Conservation (phyloP, 2,888 invertebrate genomes). For the Neocrepidodera transversa region DNA sequence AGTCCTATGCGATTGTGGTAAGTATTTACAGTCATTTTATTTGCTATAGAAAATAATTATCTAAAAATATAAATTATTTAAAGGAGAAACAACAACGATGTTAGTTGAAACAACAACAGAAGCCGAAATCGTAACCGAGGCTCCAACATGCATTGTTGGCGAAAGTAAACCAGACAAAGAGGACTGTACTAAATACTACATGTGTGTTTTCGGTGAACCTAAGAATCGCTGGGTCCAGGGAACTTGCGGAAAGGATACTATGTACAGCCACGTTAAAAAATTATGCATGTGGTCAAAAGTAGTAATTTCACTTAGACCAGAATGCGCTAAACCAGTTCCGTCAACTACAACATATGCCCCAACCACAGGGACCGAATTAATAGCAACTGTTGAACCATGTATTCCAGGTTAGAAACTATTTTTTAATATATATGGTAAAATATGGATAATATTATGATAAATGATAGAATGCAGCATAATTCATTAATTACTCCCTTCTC, state of each 20-base stretch:
- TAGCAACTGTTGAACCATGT: slow-evolving; percentile 3
- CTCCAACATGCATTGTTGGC: slow-evolving; percentile 2
- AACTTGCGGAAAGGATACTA: slow-evolving; percentile 69
- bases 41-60: background rate
- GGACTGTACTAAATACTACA: slow-evolving; percentile 75
- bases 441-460: too few relatives aligned
- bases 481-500: too few relatives aligned
- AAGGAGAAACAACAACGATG: slow-evolving; percentile 11
- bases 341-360: slow-evolving; percentile 2
- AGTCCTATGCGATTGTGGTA: slow-evolving; percentile 72
- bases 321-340: background rate
- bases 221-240: slow-evolving; percentile 64
- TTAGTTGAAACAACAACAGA: background rate
- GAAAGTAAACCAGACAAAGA: slow-evolving; percentile 66
- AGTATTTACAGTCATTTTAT: too few relatives aligned
- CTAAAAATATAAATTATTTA: too few relatives aligned
- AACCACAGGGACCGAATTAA: background rate
- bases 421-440: too few relatives aligned
- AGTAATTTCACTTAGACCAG: slow-evolving; percentile 58
- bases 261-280: slow-evolving; percentile 71
- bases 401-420: background rate
- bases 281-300: slow-evolving; percentile 61
- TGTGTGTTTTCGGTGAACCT: slow-evolving; percentile 65
- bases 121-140: background rate
- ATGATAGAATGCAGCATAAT: too few relatives aligned